These are phyloP conservation scores for Ornithorhynchus anatinus DNA, from an alignment of 2,113 vertebrate genomes.

Conservation along the genomic window DNA sequence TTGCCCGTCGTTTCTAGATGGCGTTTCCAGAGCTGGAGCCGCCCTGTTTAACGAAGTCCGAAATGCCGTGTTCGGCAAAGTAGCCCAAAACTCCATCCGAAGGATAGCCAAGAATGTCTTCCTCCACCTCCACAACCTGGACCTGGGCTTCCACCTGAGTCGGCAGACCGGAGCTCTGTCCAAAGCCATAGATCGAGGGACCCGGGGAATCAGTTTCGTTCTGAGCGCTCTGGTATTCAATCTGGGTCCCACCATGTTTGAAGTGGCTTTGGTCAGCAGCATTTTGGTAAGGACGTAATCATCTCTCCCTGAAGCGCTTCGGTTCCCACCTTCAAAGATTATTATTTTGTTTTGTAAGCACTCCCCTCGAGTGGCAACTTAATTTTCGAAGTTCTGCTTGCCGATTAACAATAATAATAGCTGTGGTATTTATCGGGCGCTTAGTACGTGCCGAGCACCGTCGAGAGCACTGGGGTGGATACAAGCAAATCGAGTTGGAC, in stretches of 20 bases:
- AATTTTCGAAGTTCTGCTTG: no score
- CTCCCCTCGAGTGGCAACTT: no score
- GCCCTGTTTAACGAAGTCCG: slow-evolving; percentile 95
- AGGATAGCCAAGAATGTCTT: slow-evolving; percentile 97
- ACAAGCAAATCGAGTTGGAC: no score
- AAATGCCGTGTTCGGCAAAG: slow-evolving; percentile 95
- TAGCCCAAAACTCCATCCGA: slow-evolving; percentile 95
- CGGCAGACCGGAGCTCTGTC: slow-evolving; percentile 95
- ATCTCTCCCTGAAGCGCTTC: slow-evolving; percentile 12
- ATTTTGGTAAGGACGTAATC: slow-evolving; percentile 83
- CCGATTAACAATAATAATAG: no score
- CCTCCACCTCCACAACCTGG: slow-evolving; percentile 94
- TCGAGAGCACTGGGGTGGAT: no score
- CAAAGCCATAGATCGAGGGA: slow-evolving; percentile 97
- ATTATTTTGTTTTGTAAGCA: no score
- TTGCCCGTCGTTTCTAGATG: slow-evolving; percentile 76
- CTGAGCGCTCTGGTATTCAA: slow-evolving; percentile 96
- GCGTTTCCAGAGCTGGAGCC: slow-evolving; percentile 84
- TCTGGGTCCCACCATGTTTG: slow-evolving; percentile 94
- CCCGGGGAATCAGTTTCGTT: slow-evolving; percentile 95
- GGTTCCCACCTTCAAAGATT: no score
- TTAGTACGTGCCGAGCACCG: no score
- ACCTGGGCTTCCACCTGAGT: slow-evolving; percentile 93
- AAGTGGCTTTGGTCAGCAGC: slow-evolving; percentile 90
- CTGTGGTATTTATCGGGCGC: no score